Conservation (phyloP, 2,113 vertebrate genomes). For the Epinephelus lanceolatus region DNA sequence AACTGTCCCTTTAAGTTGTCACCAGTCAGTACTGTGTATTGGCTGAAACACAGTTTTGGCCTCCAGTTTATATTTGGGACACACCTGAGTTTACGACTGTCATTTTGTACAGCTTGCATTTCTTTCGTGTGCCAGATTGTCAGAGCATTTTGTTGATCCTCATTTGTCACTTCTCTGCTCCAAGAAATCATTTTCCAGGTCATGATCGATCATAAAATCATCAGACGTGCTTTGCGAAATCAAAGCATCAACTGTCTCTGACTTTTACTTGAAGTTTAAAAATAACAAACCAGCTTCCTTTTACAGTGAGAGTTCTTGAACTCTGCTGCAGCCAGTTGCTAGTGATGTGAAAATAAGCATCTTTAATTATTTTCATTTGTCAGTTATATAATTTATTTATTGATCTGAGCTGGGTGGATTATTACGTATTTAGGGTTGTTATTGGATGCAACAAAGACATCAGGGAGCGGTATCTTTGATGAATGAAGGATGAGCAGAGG, state of each 20-base stretch:
- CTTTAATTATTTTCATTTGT: neutral
- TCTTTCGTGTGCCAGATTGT: neutral
- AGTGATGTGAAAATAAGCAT: neutral
- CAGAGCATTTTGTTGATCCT: neutral
- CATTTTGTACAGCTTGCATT: neutral
- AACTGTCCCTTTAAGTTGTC: too few relatives aligned
- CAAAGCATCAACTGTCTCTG: neutral
- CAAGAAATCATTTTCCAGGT: neutral
- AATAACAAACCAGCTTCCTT: neutral
- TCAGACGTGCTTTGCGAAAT: neutral
- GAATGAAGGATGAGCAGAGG: constrained; percentile 5
- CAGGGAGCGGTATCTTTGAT: neutral
- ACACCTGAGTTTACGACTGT: neutral
- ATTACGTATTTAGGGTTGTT: neutral
- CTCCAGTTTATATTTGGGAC: too few relatives aligned
- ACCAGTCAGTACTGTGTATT: too few relatives aligned
- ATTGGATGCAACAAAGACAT: constrained; percentile 4
- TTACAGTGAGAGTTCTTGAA: neutral
- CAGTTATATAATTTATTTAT: neutral
- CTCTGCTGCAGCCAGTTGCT: neutral
- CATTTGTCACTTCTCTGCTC: neutral
- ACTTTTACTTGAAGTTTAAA: neutral
- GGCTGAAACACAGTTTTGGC: too few relatives aligned
- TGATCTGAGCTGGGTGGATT: neutral
- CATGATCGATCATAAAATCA: too few relatives aligned